A percentile compares a stretch with the other conserved stretches of the same genome.
phyloP scores from a whole-genome alignment of 1,140 invertebrate species.

The Coenobita brevimanus region DNA sequence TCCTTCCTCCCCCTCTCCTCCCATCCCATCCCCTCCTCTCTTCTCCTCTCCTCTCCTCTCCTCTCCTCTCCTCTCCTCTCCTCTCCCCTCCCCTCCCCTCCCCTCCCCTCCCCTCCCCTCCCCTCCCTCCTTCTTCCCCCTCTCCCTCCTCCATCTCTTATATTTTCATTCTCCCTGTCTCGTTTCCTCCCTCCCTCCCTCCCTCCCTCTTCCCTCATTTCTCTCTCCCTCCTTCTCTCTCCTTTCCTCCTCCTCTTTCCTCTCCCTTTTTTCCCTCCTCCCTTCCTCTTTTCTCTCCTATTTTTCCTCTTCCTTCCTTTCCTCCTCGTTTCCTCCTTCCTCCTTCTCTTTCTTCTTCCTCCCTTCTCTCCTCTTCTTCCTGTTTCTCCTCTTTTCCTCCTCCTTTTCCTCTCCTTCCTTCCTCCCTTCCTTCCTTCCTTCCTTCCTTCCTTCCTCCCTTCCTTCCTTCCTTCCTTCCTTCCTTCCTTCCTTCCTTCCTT shows the following conservation, averaged over 20 bases:
- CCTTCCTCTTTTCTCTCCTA: too few relatives aligned
- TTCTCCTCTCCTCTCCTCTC: conserved; percentile 1
- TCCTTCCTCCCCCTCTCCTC: background rate
- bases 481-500: background rate
- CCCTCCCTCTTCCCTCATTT: background rate
- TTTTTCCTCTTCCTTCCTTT: background rate
- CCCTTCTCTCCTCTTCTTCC: background rate
- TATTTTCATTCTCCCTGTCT: background rate
- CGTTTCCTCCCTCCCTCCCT: too few relatives aligned
- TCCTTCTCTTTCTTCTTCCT: background rate
- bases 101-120: background rate
- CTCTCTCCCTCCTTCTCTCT: background rate
- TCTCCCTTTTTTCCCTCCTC: conserved; percentile 1
- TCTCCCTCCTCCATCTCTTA: background rate
- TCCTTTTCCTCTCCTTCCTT: background rate
- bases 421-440: conserved; percentile 2
- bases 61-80: background rate
- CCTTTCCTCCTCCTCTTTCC: background rate
- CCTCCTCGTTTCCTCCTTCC: too few relatives aligned
- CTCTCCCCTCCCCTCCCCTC: background rate
- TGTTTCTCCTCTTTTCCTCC: background rate
- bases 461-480: too few relatives aligned
- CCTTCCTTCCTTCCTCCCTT: background rate
- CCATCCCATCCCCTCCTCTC: background rate
- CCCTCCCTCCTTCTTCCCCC: background rate